Evolutionary conservation across 2,888 invertebrate genomes (phyloP).

Genomic region (Lingula anatina): DNA sequence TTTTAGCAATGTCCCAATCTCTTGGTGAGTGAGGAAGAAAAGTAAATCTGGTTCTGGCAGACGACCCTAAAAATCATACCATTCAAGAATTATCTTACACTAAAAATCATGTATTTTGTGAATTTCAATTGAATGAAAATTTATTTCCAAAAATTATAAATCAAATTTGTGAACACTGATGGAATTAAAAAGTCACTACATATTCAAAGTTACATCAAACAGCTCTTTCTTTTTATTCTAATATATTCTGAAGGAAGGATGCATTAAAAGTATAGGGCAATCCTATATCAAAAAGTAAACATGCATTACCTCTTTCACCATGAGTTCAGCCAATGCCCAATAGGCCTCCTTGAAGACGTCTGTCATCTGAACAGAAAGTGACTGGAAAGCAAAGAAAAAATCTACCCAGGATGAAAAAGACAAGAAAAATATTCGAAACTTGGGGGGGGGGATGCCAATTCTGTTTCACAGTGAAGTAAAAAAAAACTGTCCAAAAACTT

Average conservation of each 20-base stretch:
- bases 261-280: no score
- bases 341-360: slow-evolving; percentile 63
- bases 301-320: slow-evolving; percentile 56
- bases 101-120: no score
- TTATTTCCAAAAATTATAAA: no score
- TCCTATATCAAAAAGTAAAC: no score
- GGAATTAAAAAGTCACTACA: no score
- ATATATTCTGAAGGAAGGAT: no score
- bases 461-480: not conserved
- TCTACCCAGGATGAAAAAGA: not conserved
- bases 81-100: not conserved
- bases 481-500: no score
- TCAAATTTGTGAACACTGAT: not conserved
- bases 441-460: not conserved
- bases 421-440: no score
- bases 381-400: slow-evolving; percentile 19
- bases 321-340: slow-evolving; percentile 57
- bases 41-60: slow-evolving; percentile 64
- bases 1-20: slow-evolving; percentile 60
- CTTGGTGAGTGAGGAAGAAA: slow-evolving; percentile 65
- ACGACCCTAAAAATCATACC: slow-evolving; percentile 53
- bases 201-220: no score
- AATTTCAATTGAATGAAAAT: no score
- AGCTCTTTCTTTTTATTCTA: no score
- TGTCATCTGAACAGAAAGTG: slow-evolving; percentile 49